phyloP scores from a whole-genome alignment of 2,888 invertebrate species.

The Argyresthia goedartella region DNA sequence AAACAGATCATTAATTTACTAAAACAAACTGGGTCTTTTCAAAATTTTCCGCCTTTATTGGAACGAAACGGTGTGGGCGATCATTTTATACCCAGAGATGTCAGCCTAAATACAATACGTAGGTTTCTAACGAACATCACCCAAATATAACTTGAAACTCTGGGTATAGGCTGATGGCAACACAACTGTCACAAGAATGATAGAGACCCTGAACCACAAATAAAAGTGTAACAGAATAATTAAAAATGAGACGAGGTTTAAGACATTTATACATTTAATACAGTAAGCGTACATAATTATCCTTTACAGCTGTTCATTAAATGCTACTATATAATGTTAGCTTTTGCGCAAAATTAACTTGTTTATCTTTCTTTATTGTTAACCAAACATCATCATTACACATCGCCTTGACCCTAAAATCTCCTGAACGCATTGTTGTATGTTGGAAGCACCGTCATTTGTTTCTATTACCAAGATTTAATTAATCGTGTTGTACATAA shows the following conservation, averaged over 20 bases:
- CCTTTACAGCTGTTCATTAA: slow-evolving; percentile 26
- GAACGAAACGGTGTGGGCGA: too few relatives aligned
- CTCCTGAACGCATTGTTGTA: slow-evolving; percentile 1
- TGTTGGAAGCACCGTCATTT: neutral
- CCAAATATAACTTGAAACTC: too few relatives aligned
- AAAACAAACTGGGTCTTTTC: slow-evolving; percentile 55
- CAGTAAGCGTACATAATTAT: slow-evolving; percentile 39
- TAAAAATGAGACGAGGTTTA: neutral
- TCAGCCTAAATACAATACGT: too few relatives aligned
- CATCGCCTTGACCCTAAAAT: neutral
- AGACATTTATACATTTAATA: slow-evolving; percentile 48
- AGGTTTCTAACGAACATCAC: too few relatives aligned
- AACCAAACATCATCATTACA: slow-evolving; percentile 2
- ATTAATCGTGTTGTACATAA: slow-evolving; percentile 1
- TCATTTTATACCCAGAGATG: too few relatives aligned
- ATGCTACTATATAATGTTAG: slow-evolving; percentile 42
- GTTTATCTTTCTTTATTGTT: slow-evolving; percentile 4
- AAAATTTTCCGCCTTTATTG: too few relatives aligned
- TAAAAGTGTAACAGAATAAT: neutral
- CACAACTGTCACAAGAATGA: too few relatives aligned
- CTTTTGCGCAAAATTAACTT: slow-evolving; percentile 22
- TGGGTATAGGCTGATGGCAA: too few relatives aligned
- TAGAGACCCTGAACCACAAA: neutral
- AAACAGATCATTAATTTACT: slow-evolving; percentile 64
- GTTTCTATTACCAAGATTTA: neutral